A percentile compares a stretch with the other conserved stretches of the same genome.
Conservation (phyloP, 2,113 vertebrate species). For the Oncorhynchus tshawytscha region DNA sequence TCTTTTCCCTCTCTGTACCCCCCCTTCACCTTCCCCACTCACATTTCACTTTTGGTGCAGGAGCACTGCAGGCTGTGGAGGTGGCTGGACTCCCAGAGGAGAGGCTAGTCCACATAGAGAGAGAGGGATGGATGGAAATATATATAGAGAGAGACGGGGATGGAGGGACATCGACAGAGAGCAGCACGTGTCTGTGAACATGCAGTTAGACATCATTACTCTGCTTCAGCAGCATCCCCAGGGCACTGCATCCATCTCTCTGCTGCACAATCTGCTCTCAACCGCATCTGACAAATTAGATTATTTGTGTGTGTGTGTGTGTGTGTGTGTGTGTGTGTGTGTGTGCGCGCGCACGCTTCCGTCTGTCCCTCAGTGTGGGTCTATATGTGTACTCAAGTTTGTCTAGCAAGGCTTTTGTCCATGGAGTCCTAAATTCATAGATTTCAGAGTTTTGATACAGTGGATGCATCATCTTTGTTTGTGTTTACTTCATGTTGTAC, state of each 20-base stretch:
- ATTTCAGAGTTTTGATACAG: too few species aligned
- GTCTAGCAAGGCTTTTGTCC: not conserved
- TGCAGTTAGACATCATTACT: not conserved
- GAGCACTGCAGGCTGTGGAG: not conserved
- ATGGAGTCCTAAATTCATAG: not conserved
- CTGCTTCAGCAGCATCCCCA: not conserved
- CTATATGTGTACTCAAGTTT: not conserved
- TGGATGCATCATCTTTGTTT: too few species aligned
- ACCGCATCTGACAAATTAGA: not conserved
- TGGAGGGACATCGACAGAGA: not conserved
- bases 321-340: not conserved
- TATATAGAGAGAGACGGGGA: not conserved
- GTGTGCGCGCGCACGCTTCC: not conserved
- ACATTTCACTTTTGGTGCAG: not conserved
- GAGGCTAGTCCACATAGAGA: not conserved
- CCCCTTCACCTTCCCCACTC: not conserved
- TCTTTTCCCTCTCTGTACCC: not conserved
- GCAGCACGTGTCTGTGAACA: slow-evolving; percentile 11
- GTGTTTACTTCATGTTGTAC: too few species aligned
- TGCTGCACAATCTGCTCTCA: not conserved
- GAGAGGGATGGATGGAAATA: not conserved
- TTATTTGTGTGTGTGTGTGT: not conserved
- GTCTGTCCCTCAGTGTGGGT: not conserved
- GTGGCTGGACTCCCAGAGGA: not conserved
- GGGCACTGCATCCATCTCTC: not conserved